phyloP scores from a whole-genome alignment of 2,797 vertebrate species.

The Channa striata region DNA sequence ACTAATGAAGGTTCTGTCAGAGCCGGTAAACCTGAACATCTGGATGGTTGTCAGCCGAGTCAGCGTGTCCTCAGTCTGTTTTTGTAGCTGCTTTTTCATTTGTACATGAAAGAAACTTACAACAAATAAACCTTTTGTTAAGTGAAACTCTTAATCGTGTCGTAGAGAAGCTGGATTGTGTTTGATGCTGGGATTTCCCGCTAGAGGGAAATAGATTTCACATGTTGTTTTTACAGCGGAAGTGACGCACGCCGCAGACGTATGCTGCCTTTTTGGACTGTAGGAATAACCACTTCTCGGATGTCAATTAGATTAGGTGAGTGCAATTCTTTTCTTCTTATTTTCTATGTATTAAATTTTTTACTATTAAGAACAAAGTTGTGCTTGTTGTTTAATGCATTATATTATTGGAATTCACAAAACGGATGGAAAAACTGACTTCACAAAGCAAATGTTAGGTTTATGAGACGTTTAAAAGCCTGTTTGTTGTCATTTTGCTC shows the following conservation, averaged over 20 bases:
- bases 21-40: neutral
- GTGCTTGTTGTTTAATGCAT: no score
- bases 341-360: no score
- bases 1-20: neutral
- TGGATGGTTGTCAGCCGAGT: neutral
- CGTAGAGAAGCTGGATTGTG: neutral
- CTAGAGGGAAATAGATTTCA: conserved; percentile 27
- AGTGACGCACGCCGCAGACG: conserved; percentile 44
- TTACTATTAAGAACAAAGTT: no score
- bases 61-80: neutral
- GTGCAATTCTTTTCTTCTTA: neutral
- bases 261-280: neutral
- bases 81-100: conserved; percentile 5
- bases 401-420: no score
- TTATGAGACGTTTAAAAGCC: no score
- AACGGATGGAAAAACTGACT: no score
- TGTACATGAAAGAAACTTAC: conserved; percentile 28
- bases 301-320: neutral
- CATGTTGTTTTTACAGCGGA: conserved; percentile 52
- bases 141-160: no score
- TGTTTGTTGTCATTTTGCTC: no score
- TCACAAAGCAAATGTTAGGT: no score
- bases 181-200: neutral
- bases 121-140: neutral
- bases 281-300: conserved; percentile 1